Evolutionary conservation across 2,888 invertebrate species (phyloP), one percentile per base, ranked within the genome.

Genomic region (Helleia helle): DNA sequence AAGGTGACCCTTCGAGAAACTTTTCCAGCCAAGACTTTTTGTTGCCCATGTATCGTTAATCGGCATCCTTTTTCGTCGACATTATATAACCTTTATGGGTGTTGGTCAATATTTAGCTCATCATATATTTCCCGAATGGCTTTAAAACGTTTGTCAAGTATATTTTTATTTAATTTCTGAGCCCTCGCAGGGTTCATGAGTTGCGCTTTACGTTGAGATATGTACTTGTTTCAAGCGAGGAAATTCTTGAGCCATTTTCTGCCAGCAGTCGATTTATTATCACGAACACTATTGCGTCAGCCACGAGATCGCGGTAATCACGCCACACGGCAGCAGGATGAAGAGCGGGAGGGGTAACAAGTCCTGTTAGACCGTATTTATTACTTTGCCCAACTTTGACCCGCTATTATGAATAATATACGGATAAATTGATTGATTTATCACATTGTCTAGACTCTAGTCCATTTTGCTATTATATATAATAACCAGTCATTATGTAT

Each of bases 161-260:
- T 46, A n/a, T 27, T 7, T 29, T 39, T 46, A 24, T 48, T 49
- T 24, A 36, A 43, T 38, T 34, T 44, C 29, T 30, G 34, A 0
- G 47, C 46, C 5, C 50, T 31, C 22, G 44, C 47, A 29, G 47
- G 52, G 28, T 51, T 50, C n/a, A 52, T 40, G 5, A 45, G 42
- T 46, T 51, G 47, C 8, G 46, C 44, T 31, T 30, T 38, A 8
- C 36, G 36, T 14, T 36, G 14, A 8, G 25, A 36, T 25, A 36
- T 25, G 24, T 36, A 25, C 2, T 36, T 13, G 6, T 36, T 36
- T n/a, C 36, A 24, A n/a, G 25, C 36, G 2, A 25, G 7, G 8
- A n/a, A 25, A 25, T 24, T 24, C 36, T 8, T 36, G 4, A 36
- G 36, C 36, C 36, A 36, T 34, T 36, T 36, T 18, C 36, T 24